Evolutionary conservation across 2,797 vertebrate species (phyloP).

Genomic region (Poecilia picta): DNA sequence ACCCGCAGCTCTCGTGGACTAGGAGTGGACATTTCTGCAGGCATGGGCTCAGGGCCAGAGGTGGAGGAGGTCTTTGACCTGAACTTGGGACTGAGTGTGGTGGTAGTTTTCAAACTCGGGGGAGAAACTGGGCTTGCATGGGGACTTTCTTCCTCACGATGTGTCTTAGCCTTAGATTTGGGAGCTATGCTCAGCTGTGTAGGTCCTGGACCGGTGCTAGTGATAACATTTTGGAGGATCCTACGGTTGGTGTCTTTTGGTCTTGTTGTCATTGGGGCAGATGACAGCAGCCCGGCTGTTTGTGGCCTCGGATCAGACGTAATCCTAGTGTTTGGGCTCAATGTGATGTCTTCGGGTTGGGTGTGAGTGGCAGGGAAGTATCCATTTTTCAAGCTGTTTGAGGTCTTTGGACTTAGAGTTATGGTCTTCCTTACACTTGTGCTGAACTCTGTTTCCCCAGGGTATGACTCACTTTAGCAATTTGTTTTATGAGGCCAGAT

Average conservation of each 20-base stretch:
- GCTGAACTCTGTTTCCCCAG: constrained; percentile 34
- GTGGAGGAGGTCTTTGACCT: constrained; percentile 40
- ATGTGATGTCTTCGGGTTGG: constrained; percentile 23
- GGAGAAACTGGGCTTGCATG: constrained; percentile 8
- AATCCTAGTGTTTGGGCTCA: constrained; percentile 51
- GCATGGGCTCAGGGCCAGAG: constrained; percentile 21
- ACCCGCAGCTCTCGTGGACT: constrained; percentile 74
- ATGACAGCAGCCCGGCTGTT: constrained; percentile 37
- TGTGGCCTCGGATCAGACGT: constrained; percentile 60
- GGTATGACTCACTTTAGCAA: constrained; percentile 34
- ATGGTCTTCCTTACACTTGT: constrained; percentile 32
- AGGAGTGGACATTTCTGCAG: constrained; percentile 50
- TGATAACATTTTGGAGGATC: constrained; percentile 33
- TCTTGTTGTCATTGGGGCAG: constrained; percentile 58
- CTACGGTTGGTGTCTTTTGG: constrained; percentile 44
- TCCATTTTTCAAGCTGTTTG: constrained; percentile 25
- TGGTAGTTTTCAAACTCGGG: constrained; percentile 17
- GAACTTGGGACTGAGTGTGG: constrained; percentile 34
- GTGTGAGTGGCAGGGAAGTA: constrained; percentile 15
- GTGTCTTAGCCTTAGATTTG: constrained; percentile 11
- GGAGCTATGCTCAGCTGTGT: constrained; percentile 25
- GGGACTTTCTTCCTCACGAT: constrained; percentile 24
- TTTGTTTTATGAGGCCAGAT: constrained; percentile 34
- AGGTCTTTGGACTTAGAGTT: constrained; percentile 46
- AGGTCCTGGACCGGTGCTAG: constrained; percentile 44